Conservation (phyloP, 2,113 vertebrate species). For the Boleophthalmus pectinirostris region DNA sequence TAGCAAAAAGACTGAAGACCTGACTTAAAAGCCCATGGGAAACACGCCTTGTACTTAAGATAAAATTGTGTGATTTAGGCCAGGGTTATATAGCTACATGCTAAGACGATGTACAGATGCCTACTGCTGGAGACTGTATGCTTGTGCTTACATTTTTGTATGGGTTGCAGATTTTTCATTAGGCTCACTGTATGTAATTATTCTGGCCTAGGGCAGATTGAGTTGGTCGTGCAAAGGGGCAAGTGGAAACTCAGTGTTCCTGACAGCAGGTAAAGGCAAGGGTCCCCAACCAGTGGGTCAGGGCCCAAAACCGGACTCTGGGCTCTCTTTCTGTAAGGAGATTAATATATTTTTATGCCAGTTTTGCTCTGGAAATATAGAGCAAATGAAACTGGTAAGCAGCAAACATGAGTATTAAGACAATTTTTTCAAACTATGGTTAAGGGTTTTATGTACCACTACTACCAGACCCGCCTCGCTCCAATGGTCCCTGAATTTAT, state of each 20-base stretch:
- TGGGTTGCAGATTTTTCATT: not conserved
- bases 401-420: no score
- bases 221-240: not conserved
- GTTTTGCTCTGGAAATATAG: no score
- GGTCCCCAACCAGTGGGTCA: no score
- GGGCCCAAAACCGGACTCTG: no score
- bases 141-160: not conserved
- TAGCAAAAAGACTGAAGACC: conserved; percentile 33
- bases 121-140: not conserved
- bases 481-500: no score
- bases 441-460: no score
- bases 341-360: no score
- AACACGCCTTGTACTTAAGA: conserved; percentile 53
- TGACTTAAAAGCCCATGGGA: conserved; percentile 35
- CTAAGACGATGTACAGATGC: conserved; percentile 26
- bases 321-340: no score
- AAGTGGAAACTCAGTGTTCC: not conserved
- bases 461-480: no score
- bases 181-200: not conserved
- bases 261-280: not conserved
- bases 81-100: conserved; percentile 10
- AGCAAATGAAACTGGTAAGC: no score
- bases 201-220: not conserved
- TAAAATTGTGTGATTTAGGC: conserved; percentile 40
- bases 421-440: no score